Evolutionary conservation across 1,140 invertebrate species (phyloP).

Genomic region (Nomia melanderi): DNA sequence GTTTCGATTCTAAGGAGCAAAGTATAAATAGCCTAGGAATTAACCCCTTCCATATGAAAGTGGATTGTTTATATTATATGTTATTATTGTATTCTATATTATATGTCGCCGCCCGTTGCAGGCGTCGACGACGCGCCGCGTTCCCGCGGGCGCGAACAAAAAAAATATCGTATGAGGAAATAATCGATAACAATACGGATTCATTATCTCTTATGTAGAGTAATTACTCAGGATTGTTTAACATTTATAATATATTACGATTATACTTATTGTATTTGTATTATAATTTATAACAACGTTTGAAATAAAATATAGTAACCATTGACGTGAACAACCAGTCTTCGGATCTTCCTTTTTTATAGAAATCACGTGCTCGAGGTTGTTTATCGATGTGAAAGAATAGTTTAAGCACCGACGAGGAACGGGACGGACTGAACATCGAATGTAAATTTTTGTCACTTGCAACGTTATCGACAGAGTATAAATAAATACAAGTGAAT

Average conservation of each 20-base stretch:
- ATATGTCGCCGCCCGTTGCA: slow-evolving; percentile 71
- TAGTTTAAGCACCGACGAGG: no score
- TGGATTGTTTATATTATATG: slow-evolving; percentile 74
- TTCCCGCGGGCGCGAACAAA: slow-evolving; percentile 8
- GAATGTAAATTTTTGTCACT: no score
- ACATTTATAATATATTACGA: slow-evolving; percentile 78
- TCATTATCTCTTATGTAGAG: slow-evolving; percentile 76
- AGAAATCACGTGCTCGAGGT: not conserved
- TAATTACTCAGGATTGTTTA: slow-evolving; percentile 80
- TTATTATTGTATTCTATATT: slow-evolving; percentile 75
- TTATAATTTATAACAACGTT: slow-evolving; percentile 79
- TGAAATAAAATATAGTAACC: slow-evolving; percentile 77
- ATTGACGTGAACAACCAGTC: slow-evolving; percentile 56
- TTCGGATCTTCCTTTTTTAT: not conserved
- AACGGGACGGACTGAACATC: no score
- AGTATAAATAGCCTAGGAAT: slow-evolving; percentile 70
- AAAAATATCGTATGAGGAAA: slow-evolving; percentile 45
- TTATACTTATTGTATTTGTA: slow-evolving; percentile 77
- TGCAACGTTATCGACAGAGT: no score
- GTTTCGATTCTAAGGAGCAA: slow-evolving; percentile 67
- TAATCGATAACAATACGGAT: slow-evolving; percentile 65
- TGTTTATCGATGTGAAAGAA: not conserved
- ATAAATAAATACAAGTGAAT: no score
- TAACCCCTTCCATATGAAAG: slow-evolving; percentile 66
- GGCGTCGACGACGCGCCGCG: slow-evolving; percentile 42